These are phyloP conservation scores for Vimba vimba DNA, from an alignment of 2,113 vertebrate species.

Conservation along the genomic window DNA sequence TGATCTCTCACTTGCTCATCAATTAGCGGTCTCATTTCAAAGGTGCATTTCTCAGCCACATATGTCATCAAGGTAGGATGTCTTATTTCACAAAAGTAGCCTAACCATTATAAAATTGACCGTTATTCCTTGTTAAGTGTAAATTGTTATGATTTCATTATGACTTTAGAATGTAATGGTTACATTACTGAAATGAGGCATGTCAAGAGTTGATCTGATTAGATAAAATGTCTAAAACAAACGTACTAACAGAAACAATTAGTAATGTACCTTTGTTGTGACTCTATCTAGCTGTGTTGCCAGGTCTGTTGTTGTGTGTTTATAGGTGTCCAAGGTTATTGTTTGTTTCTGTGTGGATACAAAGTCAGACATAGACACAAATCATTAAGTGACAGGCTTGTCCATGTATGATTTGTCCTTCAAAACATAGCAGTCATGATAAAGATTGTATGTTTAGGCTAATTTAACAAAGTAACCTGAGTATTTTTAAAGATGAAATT, in stretches of 20 bases:
- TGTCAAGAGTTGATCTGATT: neutral
- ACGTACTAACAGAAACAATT: neutral
- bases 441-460: neutral
- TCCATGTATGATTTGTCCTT: neutral
- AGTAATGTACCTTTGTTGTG: neutral
- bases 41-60: too few species aligned
- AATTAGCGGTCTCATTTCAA: too few species aligned
- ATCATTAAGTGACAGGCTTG: neutral
- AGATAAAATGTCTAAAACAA: neutral
- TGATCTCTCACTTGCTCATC: neutral
- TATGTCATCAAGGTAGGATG: too few species aligned
- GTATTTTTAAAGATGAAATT: too few species aligned
- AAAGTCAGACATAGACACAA: neutral
- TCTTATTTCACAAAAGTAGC: too few species aligned
- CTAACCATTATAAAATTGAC: too few species aligned
- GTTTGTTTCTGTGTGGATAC: neutral
- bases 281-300: neutral
- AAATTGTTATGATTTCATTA: too few species aligned
- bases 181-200: too few species aligned
- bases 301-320: neutral
- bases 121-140: too few species aligned
- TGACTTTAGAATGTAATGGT: too few species aligned
- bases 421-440: neutral
- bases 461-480: neutral
- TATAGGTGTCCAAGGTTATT: neutral